phyloP scores from a whole-genome alignment of 2,888 invertebrate genomes.

The Oligia latruncula region DNA sequence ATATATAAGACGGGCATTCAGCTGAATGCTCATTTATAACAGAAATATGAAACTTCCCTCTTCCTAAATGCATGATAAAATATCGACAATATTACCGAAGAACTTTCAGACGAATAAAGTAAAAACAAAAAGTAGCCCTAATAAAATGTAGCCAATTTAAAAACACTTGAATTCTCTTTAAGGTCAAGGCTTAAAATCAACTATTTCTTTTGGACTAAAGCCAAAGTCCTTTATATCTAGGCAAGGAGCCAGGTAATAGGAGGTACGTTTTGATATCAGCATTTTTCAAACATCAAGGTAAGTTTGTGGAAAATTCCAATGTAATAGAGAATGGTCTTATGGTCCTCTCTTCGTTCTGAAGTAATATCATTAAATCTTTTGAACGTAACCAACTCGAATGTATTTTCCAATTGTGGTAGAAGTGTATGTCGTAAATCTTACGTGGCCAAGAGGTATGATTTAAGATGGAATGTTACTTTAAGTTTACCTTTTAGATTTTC shows the following conservation, averaged over 20 bases:
- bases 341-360: constrained; percentile 22
- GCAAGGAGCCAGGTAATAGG: constrained; percentile 80
- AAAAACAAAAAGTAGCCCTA: neutral
- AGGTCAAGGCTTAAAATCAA: constrained; percentile 78
- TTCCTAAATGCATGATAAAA: neutral
- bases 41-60: neutral
- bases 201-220: constrained; percentile 79
- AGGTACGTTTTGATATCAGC: constrained; percentile 75
- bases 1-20: neutral
- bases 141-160: constrained; percentile 42
- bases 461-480: neutral
- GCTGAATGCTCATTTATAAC: neutral
- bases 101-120: neutral
- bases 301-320: constrained; percentile 49
- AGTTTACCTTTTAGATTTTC: neutral
- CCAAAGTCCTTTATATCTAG: constrained; percentile 76
- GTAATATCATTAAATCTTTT: constrained; percentile 53
- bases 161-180: constrained; percentile 60
- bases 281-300: constrained; percentile 65
- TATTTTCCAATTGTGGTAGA: constrained; percentile 27
- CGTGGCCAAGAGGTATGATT: neutral
- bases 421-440: neutral
- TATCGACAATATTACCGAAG: neutral
- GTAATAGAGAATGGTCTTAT: constrained; percentile 56
- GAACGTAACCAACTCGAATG: constrained; percentile 26